A percentile compares a stretch with the other conserved stretches of the same genome.
These are phyloP conservation scores for Colletes latitarsis DNA, from an alignment of 1,140 invertebrate species.

Conservation along the genomic window DNA sequence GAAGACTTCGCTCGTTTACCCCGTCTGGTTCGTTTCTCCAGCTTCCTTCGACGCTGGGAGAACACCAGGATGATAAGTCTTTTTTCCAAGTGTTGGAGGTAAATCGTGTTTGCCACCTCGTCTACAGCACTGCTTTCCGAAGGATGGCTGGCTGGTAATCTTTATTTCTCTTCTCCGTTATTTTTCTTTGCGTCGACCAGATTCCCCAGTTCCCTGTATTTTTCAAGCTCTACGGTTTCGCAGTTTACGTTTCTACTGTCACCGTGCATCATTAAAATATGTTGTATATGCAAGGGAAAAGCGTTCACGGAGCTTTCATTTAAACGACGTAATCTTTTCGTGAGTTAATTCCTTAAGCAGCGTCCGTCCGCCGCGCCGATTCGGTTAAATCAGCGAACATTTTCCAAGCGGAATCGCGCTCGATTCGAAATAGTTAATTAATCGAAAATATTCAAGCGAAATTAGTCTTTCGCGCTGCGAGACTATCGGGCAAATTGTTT, in stretches of 20 bases:
- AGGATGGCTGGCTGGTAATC: not conserved
- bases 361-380: too few species aligned
- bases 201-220: not conserved
- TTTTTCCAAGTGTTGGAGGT: slow-evolving; percentile 33
- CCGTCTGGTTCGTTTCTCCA: slow-evolving; percentile 15
- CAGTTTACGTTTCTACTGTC: too few species aligned
- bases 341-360: too few species aligned
- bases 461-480: not conserved
- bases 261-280: too few species aligned
- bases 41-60: slow-evolving; percentile 8
- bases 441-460: slow-evolving; percentile 24
- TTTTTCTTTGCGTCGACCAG: not conserved
- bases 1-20: slow-evolving; percentile 58
- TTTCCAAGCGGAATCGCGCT: too few species aligned
- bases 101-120: slow-evolving; percentile 62
- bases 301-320: too few species aligned
- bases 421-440: not conserved
- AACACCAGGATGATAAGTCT: slow-evolving; percentile 55
- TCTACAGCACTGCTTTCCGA: slow-evolving; percentile 23
- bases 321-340: too few species aligned
- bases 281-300: too few species aligned
- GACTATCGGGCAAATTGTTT: slow-evolving; percentile 18
- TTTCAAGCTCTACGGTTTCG: too few species aligned
- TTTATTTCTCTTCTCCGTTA: slow-evolving; percentile 28
- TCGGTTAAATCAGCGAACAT: too few species aligned